phyloP scores from a whole-genome alignment of 2,797 vertebrate species.

The Phrynocephalus guinanensis region DNA sequence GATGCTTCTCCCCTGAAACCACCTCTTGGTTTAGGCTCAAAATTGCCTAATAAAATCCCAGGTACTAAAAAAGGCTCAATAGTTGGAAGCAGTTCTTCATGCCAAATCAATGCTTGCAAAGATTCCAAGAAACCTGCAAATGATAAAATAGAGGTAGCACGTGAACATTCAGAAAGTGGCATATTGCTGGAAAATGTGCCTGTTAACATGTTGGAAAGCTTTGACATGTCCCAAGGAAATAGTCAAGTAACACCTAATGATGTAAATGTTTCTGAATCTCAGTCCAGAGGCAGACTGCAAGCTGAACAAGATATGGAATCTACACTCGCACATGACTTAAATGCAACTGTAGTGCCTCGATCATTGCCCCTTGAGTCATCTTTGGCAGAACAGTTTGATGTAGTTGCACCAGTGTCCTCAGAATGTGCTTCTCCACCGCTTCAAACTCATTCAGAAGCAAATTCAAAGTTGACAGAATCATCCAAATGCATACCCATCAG shows the following conservation, averaged over 20 bases:
- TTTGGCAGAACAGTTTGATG: slow-evolving; percentile 63
- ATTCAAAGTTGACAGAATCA: slow-evolving; percentile 54
- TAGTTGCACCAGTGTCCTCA: slow-evolving; percentile 45
- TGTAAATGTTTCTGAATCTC: slow-evolving; percentile 14
- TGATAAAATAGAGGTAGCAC: slow-evolving; percentile 5
- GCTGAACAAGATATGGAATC: slow-evolving; percentile 52
- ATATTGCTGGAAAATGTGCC: slow-evolving; percentile 49
- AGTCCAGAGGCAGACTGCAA: slow-evolving; percentile 55
- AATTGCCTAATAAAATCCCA: slow-evolving; percentile 84
- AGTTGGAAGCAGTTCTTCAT: slow-evolving; percentile 61
- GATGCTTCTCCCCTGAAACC: slow-evolving; percentile 64
- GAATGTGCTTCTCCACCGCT: slow-evolving; percentile 53
- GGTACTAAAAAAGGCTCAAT: slow-evolving; percentile 81
- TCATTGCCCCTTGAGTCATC: slow-evolving; percentile 21
- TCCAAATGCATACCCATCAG: slow-evolving; percentile 54
- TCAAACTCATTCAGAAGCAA: slow-evolving; percentile 51
- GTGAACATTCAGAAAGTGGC: slow-evolving; percentile 43
- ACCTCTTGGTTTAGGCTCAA: slow-evolving; percentile 73
- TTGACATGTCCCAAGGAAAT: background rate
- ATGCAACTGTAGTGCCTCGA: slow-evolving; percentile 37
- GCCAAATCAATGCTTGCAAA: slow-evolving; percentile 59
- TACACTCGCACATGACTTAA: background rate
- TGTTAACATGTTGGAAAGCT: slow-evolving; percentile 42
- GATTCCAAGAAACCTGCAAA: slow-evolving; percentile 64
- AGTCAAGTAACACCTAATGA: rapidly evolving